Evolutionary conservation across 2,113 vertebrate species (phyloP).

Genomic region (Sigmodon hispidus): DNA sequence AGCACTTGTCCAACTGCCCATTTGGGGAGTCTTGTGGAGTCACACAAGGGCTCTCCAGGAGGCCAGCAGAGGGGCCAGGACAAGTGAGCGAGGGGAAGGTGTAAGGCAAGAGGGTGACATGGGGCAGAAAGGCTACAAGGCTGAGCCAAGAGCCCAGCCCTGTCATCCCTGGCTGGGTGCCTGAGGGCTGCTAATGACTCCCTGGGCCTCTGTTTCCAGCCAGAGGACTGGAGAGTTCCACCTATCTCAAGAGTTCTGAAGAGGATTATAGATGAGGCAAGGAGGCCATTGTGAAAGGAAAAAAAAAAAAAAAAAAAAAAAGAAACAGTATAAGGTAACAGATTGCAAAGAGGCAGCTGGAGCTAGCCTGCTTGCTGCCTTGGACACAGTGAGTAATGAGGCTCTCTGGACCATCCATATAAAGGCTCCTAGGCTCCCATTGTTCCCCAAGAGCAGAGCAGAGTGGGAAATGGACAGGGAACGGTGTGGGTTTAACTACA

Average conservation of each 20-base stretch:
- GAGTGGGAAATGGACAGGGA: neutral
- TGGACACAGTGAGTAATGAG: accelerated
- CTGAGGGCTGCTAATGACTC: neutral
- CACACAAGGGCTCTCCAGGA: neutral
- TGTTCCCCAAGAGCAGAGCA: neutral
- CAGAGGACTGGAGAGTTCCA: neutral
- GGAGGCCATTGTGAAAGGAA: neutral
- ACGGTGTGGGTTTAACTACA: accelerated
- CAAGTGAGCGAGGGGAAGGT: neutral
- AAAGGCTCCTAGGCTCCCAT: neutral
- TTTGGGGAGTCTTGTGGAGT: neutral
- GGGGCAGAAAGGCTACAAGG: neutral
- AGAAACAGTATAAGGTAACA: conserved; percentile 27
- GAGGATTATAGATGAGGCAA: neutral
- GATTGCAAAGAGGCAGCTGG: neutral
- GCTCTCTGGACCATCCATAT: neutral
- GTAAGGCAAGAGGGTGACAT: neutral
- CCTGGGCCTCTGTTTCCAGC: neutral
- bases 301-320: too few species aligned
- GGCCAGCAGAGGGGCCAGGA: neutral
- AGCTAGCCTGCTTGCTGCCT: neutral
- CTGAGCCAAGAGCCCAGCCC: too few species aligned
- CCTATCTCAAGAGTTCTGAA: neutral
- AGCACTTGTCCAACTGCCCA: neutral
- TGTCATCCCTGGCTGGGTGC: neutral